phyloP scores from a whole-genome alignment of 1,140 invertebrate species.

The Drosophila sproati region DNA sequence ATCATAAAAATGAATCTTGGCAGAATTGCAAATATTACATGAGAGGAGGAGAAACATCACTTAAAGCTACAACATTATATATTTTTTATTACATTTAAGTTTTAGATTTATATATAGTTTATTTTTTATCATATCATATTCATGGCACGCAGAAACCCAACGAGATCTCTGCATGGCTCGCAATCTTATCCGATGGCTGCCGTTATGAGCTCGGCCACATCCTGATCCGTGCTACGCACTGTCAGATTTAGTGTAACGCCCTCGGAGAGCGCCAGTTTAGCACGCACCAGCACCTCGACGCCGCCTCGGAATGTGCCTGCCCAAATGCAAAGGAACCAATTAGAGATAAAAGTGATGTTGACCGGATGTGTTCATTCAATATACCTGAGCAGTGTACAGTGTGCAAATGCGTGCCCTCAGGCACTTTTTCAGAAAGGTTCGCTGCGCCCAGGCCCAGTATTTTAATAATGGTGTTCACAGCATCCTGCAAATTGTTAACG shows the following conservation, averaged over 20 bases:
- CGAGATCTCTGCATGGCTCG: conserved; percentile 64
- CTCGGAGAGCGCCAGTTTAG: conserved; percentile 91
- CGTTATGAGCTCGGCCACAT: conserved; percentile 93
- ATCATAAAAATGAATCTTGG: conserved; percentile 9
- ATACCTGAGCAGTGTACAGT: conserved; percentile 91
- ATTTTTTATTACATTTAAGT: conserved; percentile 64
- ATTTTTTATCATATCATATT: conserved; percentile 57
- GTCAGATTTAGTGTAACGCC: conserved; percentile 91
- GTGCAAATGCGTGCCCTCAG: conserved; percentile 93
- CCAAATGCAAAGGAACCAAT: neutral
- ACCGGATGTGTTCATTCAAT: neutral
- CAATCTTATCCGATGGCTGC: conserved; percentile 91
- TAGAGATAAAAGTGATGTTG: neutral
- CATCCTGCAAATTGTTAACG: conserved; percentile 92
- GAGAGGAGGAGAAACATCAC: conserved; percentile 32
- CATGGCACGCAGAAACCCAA: conserved; percentile 64
- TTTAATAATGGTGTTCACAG: conserved; percentile 93
- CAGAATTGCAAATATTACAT: conserved; percentile 22
- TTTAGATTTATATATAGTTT: conserved; percentile 36
- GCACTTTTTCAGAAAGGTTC: conserved; percentile 93
- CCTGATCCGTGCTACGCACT: conserved; percentile 88
- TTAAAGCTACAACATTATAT: conserved; percentile 66
- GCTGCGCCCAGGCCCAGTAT: conserved; percentile 95
- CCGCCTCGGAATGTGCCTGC: conserved; percentile 94
- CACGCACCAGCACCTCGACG: conserved; percentile 93